Percentiles rank a stretch among this genome's conserved stretches.
Evolutionary conservation across 2,888 invertebrate species (phyloP).

Genomic region (Drosophila imparisetae): DNA sequence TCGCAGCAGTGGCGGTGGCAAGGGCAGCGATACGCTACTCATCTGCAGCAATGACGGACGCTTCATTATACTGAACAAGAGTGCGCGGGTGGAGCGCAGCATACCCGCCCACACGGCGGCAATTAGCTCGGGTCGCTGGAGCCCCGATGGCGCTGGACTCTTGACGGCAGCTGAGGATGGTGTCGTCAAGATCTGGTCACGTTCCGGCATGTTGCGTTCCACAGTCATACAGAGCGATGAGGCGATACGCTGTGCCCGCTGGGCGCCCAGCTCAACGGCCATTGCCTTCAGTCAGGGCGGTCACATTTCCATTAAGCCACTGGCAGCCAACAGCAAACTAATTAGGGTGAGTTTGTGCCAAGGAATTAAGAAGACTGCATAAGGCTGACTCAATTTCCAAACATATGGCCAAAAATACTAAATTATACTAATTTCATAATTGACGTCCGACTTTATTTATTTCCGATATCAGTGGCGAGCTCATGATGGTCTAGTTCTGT

Average conservation of each 20-base stretch:
- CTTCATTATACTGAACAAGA: conserved; percentile 94
- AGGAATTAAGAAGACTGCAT: neutral
- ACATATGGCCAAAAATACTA: neutral
- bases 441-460: neutral
- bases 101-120: conserved; percentile 97
- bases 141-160: conserved; percentile 97
- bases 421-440: neutral
- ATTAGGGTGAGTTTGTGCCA: conserved; percentile 86
- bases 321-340: conserved; percentile 90
- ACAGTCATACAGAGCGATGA: conserved; percentile 93
- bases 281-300: conserved; percentile 90
- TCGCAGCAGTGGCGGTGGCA: conserved; percentile 83
- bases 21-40: conserved; percentile 90
- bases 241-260: conserved; percentile 93
- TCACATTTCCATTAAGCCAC: conserved; percentile 88
- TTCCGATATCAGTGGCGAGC: conserved; percentile 93
- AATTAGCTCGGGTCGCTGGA: conserved; percentile 95
- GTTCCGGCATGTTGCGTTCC: conserved; percentile 96
- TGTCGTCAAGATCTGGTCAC: conserved; percentile 97
- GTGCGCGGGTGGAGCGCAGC: conserved; percentile 95
- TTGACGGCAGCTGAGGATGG: conserved; percentile 98
- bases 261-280: conserved; percentile 90
- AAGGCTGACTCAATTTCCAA: too few species aligned
- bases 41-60: conserved; percentile 95
- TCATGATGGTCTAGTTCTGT: conserved; percentile 96